Evolutionary conservation across 2,888 invertebrate species (phyloP), one percentile per base, ranked within the genome.

Genomic region (Antheraea assamensis): DNA sequence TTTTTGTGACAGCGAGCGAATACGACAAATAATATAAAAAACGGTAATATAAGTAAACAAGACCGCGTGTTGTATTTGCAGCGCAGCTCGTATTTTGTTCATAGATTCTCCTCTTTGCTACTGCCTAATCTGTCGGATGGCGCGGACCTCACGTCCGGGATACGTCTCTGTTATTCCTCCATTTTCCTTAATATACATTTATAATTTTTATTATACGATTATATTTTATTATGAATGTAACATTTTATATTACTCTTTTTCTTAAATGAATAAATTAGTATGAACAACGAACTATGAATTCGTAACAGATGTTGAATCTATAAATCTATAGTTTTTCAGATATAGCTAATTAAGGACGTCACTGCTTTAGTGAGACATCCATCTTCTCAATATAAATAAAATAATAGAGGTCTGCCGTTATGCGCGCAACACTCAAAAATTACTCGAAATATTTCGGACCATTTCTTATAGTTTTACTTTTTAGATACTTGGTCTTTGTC

Each of bases 11-110:
- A 81, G 81, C 80, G 80, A 79, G 76, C 77, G 85, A 83, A 85
- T 83, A 82, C 82, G 82, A 85, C 86, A 89, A 90, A 91, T 90
- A 90, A 89, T 82, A 92, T 90, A 93, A 93, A 94, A 94, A 93
- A 92, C 92, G 89, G 87, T 89, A n/a, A n/a, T n/a, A n/a, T n/a
- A 88, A 79, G 88, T 88, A 94, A 94, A 94, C 91, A 94, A 87
- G 81, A 80, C 81, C 79, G 85, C 83, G 82, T 81, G 84, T 82
- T 81, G 87, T 94, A 93, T 94, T 94, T 93, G 91, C 90, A 76
- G 78, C 87, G 88, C 88, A 90, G 79, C 81, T 82, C 80, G 79
- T 82, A 91, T 91, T 91, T 85, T 85, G 88, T 83, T 80, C 85
- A 86, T 80, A 85, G 84, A 87, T 88, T 90, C 92, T 92, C 90